These are phyloP conservation scores for Calameuta filiformis DNA, from an alignment of 2,888 invertebrate species.

Conservation along the genomic window DNA sequence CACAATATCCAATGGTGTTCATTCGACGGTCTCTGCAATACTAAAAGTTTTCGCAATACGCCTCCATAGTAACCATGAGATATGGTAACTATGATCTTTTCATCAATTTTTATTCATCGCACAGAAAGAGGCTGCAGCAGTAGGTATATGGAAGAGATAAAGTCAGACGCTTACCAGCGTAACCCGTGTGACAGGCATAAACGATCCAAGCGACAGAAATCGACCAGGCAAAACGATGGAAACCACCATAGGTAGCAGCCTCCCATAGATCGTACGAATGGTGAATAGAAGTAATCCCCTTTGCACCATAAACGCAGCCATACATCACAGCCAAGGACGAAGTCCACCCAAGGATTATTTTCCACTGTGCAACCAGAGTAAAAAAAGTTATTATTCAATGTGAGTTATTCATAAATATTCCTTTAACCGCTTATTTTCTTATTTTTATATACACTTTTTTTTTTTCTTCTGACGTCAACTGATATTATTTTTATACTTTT, in stretches of 20 bases:
- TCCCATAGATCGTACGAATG: constrained; percentile 58
- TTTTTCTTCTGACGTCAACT: neutral
- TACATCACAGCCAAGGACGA: constrained; percentile 29
- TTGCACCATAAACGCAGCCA: constrained; percentile 36
- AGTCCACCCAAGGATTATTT: constrained; percentile 20
- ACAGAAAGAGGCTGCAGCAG: neutral
- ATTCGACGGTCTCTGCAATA: neutral
- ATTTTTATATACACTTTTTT: neutral
- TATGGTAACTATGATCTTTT: neutral
- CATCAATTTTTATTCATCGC: neutral
- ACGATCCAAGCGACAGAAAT: constrained; percentile 67
- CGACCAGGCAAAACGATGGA: constrained; percentile 66
- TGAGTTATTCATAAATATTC: neutral
- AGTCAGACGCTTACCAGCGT: constrained; percentile 59
- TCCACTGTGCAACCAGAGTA: neutral
- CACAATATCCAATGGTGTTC: neutral
- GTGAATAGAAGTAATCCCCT: constrained; percentile 54
- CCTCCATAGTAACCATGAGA: neutral
- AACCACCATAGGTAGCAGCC: constrained; percentile 62
- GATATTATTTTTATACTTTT: constrained; percentile 1
- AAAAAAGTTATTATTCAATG: neutral
- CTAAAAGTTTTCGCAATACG: neutral
- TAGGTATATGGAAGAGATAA: neutral
- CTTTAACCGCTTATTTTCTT: no score
- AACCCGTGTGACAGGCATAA: constrained; percentile 67